Conservation (phyloP, 2,113 vertebrate species). For the Alexandromys fortis region DNA sequence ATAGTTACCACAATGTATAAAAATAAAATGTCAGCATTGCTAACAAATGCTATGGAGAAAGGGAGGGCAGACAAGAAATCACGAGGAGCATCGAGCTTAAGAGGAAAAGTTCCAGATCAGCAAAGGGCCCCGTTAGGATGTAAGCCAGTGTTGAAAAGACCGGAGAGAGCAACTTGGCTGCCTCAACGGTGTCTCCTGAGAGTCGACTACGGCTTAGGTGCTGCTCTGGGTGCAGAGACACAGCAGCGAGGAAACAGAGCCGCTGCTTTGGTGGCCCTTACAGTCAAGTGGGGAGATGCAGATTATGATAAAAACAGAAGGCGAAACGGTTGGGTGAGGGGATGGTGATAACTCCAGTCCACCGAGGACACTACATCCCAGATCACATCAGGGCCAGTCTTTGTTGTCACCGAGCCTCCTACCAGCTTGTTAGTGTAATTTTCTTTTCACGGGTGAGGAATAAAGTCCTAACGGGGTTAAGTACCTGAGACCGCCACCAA, state of each 20-base stretch:
- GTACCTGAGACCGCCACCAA: not conserved
- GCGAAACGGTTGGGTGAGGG: not conserved
- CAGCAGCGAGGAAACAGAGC: not conserved
- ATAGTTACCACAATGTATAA: not conserved
- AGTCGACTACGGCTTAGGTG: not conserved
- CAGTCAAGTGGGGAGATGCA: not conserved
- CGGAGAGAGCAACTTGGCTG: not conserved
- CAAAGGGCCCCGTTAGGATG: not conserved
- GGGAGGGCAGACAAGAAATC: not conserved
- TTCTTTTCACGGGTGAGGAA: conserved; percentile 26
- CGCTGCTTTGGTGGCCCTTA: not conserved
- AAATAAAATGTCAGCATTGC: conserved; percentile 28
- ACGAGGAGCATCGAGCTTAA: not conserved
- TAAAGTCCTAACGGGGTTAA: not conserved
- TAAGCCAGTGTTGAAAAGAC: not conserved
- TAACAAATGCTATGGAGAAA: not conserved
- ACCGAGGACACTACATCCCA: not conserved
- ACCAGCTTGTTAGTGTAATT: not conserved
- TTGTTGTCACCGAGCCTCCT: not conserved
- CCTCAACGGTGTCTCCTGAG: not conserved
- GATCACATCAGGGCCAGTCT: not conserved
- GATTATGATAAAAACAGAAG: not conserved
- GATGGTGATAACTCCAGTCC: not conserved
- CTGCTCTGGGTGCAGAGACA: conserved; percentile 31
- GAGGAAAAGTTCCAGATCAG: not conserved